Base-by-base conservation (phyloP, 1,140 invertebrate genomes). In the Mizuhopecten yessoensis region DNA sequence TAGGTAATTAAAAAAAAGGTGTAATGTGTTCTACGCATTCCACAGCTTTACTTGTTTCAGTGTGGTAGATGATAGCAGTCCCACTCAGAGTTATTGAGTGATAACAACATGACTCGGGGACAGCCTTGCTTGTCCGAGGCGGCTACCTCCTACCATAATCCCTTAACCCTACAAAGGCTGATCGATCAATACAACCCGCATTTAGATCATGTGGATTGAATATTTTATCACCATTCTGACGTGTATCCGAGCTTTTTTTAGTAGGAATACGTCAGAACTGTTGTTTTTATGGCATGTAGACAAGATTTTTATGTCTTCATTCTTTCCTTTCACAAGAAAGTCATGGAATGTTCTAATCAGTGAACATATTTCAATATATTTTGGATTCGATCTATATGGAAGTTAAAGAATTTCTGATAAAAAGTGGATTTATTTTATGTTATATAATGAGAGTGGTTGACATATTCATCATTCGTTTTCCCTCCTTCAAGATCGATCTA, bases 151-250 rank as follows among this genome's bases (percentile, higher is more conserved):
- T 29, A 57, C 57, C n/a, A 29, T 29, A 75, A n/a, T n/a, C n/a
- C n/a, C 3, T 29, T 0, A 9, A 29, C n/a, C 23, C 23, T 3
- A 17, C 29, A 75, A 3, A 75, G 23, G 5, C 3, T 3, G 57
- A n/a, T 75, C 57, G 57, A 75, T 75, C 57, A 75, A 75, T 75
- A 75, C 23, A 29, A 23, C 0, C 42, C 9, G 29, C 23, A 45
- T 45, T 17, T 45, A 45, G 42, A 45, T 45, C 9, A 45, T 29
- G n/a, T n/a, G 23, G n/a, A 29, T 17, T 75, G 23, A 75, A 75
- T 75, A 75, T 75, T 75, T 75, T 29, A 75, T 75, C 23, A 75
- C 57, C 57, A 75, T n/a, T 75, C 57, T 75, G 23, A 75, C 57
- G 57, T 75, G 17, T 5, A 75, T n/a, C 57, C 57, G 5, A 39